Conservation (phyloP, 2,113 vertebrate species). For the Nipponia nippon region DNA sequence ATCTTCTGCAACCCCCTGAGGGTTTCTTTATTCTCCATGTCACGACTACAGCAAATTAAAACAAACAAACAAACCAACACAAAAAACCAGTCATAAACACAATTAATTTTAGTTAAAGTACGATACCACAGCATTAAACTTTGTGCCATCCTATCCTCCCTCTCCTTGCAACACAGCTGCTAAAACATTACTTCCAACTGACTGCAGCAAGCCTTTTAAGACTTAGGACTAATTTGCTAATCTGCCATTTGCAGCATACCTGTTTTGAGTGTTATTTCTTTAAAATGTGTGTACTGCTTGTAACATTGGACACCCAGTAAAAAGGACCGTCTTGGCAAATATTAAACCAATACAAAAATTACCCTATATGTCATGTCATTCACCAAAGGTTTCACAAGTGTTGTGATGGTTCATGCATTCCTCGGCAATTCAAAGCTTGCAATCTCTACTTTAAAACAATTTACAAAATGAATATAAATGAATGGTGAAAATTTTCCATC, state of each 20-base stretch:
- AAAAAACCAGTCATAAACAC: neutral
- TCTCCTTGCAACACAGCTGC: neutral
- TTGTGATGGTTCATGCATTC: neutral
- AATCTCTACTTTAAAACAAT: neutral
- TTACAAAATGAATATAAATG: neutral
- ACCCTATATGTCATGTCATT: neutral
- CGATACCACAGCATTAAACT: neutral
- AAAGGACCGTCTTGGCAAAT: neutral
- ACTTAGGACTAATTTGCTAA: neutral
- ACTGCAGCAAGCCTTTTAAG: neutral
- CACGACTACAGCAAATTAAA: conserved; percentile 71
- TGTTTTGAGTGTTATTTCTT: neutral
- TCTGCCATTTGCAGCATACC: neutral
- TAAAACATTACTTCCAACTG: neutral
- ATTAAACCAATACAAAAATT: neutral
- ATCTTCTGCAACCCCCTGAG: conserved; percentile 88
- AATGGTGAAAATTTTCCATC: neutral
- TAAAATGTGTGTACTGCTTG: neutral
- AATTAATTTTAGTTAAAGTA: neutral
- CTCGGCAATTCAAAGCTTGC: neutral
- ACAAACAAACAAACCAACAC: neutral
- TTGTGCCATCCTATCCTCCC: neutral
- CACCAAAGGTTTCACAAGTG: neutral
- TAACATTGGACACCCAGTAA: neutral
- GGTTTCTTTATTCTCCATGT: conserved; percentile 89